Conservation (phyloP, 2,888 invertebrate genomes). For the Linnaemya tessellans region DNA sequence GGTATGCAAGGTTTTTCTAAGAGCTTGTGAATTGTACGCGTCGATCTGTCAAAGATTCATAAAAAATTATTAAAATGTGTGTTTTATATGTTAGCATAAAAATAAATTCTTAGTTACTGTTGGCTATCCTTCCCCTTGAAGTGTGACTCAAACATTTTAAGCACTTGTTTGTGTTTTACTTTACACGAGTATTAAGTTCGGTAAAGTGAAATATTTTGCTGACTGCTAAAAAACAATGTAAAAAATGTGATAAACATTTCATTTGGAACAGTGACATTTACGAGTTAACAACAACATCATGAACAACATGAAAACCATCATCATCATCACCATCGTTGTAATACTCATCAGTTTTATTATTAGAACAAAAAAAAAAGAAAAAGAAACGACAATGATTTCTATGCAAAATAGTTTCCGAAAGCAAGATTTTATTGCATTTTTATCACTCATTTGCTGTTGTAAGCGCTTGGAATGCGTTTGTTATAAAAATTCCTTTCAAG, state of each 20-base stretch:
- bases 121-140: constrained; percentile 36
- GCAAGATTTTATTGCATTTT: constrained; percentile 79
- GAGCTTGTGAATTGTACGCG: too few relatives aligned
- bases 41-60: too few relatives aligned
- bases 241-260: constrained; percentile 72
- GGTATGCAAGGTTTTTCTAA: too few relatives aligned
- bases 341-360: constrained; percentile 39
- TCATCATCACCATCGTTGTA: constrained; percentile 24
- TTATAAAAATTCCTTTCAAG: constrained; percentile 75
- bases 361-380: not conserved
- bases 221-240: constrained; percentile 53
- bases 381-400: constrained; percentile 65
- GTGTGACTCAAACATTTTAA: constrained; percentile 57
- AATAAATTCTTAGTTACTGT: not conserved
- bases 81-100: too few relatives aligned
- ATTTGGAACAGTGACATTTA: constrained; percentile 70
- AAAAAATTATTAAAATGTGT: too few relatives aligned
- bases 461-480: constrained; percentile 62
- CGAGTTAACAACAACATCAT: constrained; percentile 58
- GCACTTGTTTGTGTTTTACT: constrained; percentile 51
- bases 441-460: constrained; percentile 75
- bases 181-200: not conserved
- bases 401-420: constrained; percentile 70
- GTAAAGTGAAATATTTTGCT: constrained; percentile 58
- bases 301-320: constrained; percentile 28